These are phyloP conservation scores for Penaeus monodon DNA, from an alignment of 2,888 invertebrate genomes.

Conservation along the genomic window DNA sequence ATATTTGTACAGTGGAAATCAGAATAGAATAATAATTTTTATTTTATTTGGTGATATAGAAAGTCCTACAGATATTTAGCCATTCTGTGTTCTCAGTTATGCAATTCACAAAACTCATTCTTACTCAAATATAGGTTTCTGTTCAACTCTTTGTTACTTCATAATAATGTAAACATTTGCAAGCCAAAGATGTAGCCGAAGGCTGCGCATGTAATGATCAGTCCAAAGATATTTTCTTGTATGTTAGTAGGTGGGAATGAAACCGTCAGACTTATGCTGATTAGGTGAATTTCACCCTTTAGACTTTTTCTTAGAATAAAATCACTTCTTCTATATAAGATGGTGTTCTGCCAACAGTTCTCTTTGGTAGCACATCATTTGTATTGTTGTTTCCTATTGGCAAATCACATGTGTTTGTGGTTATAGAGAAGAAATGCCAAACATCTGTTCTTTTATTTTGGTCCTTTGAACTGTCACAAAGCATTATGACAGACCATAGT, in stretches of 20 bases:
- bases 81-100: conserved; percentile 40
- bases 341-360: too few relatives aligned
- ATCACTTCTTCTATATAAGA: too few relatives aligned
- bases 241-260: conserved; percentile 32
- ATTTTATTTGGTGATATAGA: conserved; percentile 19
- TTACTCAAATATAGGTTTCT: conserved; percentile 19
- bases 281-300: too few relatives aligned
- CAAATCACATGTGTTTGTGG: too few relatives aligned
- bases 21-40: conserved; percentile 32
- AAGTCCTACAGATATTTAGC: conserved; percentile 14
- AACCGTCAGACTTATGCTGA: too few relatives aligned
- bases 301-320: too few relatives aligned
- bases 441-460: too few relatives aligned
- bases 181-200: conserved; percentile 52
- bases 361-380: too few relatives aligned
- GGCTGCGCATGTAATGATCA: conserved; percentile 37
- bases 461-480: too few relatives aligned
- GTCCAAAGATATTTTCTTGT: conserved; percentile 53
- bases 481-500: too few relatives aligned
- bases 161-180: conserved; percentile 43
- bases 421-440: too few relatives aligned
- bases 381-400: too few relatives aligned
- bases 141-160: conserved; percentile 6
- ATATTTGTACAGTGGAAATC: conserved; percentile 47
- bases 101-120: conserved; percentile 24